phyloP scores from a whole-genome alignment of 1,140 invertebrate species.

The Sinella curviseta region DNA sequence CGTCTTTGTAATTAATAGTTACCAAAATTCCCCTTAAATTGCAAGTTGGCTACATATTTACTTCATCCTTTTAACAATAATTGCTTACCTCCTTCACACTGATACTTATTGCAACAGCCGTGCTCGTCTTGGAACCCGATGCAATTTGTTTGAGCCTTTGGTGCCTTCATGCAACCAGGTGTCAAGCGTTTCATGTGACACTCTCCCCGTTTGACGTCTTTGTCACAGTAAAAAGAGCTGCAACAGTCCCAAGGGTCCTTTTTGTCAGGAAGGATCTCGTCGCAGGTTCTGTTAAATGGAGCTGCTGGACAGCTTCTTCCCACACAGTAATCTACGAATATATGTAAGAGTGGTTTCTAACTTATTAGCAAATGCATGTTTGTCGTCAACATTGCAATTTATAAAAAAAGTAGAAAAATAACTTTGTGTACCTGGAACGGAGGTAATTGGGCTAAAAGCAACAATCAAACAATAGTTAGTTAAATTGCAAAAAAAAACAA shows the following conservation, averaged over 20 bases:
- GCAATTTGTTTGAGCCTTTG: conserved; percentile 22
- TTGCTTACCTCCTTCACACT: conserved; percentile 18
- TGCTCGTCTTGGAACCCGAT: conserved; percentile 15
- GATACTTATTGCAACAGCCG: conserved; percentile 23
- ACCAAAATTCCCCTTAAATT: neutral
- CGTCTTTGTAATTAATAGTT: conserved; percentile 12
- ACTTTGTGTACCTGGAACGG: conserved; percentile 35
- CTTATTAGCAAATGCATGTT: neutral
- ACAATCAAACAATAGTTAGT: too few species aligned
- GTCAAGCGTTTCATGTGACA: conserved; percentile 22
- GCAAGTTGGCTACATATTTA: neutral
- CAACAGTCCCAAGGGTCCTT: conserved; percentile 23
- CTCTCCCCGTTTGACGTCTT: neutral
- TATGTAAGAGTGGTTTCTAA: neutral
- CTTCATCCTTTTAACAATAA: neutral
- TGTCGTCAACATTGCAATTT: neutral
- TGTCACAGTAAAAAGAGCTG: neutral
- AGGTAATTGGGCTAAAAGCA: conserved; percentile 39
- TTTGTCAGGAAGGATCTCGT: neutral
- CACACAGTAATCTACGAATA: neutral
- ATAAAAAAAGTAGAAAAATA: neutral
- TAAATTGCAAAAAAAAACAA: too few species aligned
- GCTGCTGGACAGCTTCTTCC: conserved; percentile 13
- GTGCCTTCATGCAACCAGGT: conserved; percentile 3
- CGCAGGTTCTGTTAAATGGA: conserved; percentile 21